These are phyloP conservation scores for Drosophila melanica DNA, from an alignment of 1,140 invertebrate genomes.

Conservation along the genomic window DNA sequence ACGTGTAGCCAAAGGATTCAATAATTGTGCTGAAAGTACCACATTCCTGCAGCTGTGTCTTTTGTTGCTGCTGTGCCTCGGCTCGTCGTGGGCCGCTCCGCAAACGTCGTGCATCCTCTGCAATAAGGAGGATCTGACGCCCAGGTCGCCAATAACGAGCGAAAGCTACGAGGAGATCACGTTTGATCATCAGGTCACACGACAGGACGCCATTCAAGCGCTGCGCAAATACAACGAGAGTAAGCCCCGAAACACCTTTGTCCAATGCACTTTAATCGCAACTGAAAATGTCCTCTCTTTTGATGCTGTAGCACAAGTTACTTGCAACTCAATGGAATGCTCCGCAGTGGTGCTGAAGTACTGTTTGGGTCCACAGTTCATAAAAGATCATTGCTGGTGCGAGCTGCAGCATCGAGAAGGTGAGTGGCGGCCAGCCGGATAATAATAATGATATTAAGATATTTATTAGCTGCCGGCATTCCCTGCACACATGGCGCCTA, in stretches of 20 bases:
- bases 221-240: constrained; percentile 69
- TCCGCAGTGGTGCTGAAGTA: constrained; percentile 86
- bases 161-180: constrained; percentile 66
- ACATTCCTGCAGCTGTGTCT: constrained; percentile 36
- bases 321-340: constrained; percentile 82
- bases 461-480: constrained; percentile 58
- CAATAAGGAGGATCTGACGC: constrained; percentile 67
- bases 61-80: constrained; percentile 28
- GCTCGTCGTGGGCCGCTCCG: constrained; percentile 49
- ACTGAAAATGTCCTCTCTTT: not conserved
- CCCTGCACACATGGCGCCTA: constrained; percentile 52
- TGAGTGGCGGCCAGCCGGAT: constrained; percentile 45
- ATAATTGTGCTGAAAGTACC: not conserved
- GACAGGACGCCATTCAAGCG: constrained; percentile 66
- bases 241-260: constrained; percentile 29
- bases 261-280: not conserved
- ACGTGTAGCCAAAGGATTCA: constrained; percentile 4
- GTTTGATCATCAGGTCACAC: constrained; percentile 79
- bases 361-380: constrained; percentile 85
- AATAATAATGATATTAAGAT: constrained; percentile 30
- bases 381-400: constrained; percentile 88
- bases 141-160: constrained; percentile 32
- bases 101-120: constrained; percentile 73
- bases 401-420: constrained; percentile 84
- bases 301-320: constrained; percentile 43